Base-by-base conservation (phyloP, 53 echinoderm and acorn worm species). In the Zoroaster sp. region DNA sequence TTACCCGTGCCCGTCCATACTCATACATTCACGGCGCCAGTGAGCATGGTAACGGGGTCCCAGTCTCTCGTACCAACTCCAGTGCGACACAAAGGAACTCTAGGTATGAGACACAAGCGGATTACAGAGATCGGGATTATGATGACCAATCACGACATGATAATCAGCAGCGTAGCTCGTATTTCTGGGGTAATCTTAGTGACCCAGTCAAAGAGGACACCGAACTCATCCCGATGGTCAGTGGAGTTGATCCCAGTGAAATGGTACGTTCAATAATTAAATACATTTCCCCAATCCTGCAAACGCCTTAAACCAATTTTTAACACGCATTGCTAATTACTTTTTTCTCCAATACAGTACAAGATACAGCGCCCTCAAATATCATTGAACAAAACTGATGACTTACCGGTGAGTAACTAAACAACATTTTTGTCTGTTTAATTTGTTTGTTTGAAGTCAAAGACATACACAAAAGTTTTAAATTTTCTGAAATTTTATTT, bases 331-430 rank as follows among this genome's bases (percentile, higher is more conserved):
- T 32, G 8, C 34, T 25, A 1, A 17, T 35, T 46, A 46, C 11
- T 5, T 46, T 15, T 32, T 31, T 4, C 66, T 55, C 14, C 9
- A 10, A 8, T 28, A 20, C 68, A 81, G 81, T 81, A 81, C 43
- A 81, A 81, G 68, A 68, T 81, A 33, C 81, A 81, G 68, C 81
- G 81, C 15, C 81, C 81, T 18, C 81, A 81, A 42, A 40, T 81
- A n/a, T 43, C 81, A 1, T 12, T 81, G 38, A 43, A 66, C 81
- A 81, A 37, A 55, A 66, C 66, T 8, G 54, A 54, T 15, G 81
- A 81, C 42, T 41, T 81, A 31, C 81, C 81, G 67, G 81, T 81
- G 41, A 68, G 81, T 47, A 25, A 2, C 41, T 47, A 25, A 72
- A n/a, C 8, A 0, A 59, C 9, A 59, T 4, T 9, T 10, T n/a